phyloP scores from a whole-genome alignment of 2,113 vertebrate genomes.

The Phalacrocorax aristotelis region DNA sequence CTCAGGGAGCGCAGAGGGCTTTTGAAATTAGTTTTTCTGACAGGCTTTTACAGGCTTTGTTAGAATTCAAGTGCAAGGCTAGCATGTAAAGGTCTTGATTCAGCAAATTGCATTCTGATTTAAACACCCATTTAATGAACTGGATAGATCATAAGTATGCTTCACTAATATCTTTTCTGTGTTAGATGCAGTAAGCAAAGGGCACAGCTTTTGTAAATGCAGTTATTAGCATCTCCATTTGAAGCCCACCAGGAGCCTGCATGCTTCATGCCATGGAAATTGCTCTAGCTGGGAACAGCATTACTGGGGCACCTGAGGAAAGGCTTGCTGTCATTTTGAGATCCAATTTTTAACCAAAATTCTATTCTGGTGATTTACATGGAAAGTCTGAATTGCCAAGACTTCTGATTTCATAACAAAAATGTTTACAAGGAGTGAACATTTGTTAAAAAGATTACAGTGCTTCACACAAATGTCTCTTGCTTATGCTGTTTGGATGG shows the following conservation, averaged over 20 bases:
- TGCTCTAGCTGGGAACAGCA: background rate
- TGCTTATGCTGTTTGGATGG: background rate
- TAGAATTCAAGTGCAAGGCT: background rate
- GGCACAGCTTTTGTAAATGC: background rate
- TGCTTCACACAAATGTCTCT: background rate
- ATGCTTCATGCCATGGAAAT: background rate
- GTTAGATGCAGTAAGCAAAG: background rate
- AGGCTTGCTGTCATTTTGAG: background rate
- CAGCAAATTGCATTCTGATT: background rate
- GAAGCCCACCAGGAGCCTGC: background rate
- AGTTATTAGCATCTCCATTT: background rate
- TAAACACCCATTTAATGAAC: background rate
- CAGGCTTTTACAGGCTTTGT: background rate
- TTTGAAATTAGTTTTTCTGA: background rate
- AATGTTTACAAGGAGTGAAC: background rate
- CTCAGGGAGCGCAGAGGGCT: background rate
- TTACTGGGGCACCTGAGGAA: background rate
- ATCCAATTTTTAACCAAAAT: background rate
- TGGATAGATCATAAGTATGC: background rate
- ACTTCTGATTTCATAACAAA: background rate
- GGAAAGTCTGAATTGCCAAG: background rate
- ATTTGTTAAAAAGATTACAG: background rate
- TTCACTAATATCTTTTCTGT: background rate
- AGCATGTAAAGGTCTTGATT: background rate
- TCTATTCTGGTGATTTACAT: background rate